Percentiles rank a stretch among this genome's conserved stretches.
Conservation (phyloP, 2,888 invertebrate genomes). For the Biston stratarius region DNA sequence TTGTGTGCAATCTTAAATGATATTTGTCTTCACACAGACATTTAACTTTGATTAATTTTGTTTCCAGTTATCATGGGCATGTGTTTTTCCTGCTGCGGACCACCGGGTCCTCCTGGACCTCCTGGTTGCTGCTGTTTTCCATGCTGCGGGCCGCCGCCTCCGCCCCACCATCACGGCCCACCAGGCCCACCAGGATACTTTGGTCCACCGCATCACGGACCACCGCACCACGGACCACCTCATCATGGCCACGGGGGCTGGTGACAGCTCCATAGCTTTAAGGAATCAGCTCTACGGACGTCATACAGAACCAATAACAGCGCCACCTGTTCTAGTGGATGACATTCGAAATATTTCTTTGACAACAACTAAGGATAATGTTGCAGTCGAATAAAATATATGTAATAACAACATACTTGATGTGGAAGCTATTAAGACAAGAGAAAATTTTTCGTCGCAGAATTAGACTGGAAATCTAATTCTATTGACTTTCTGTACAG, state of each 20-base stretch:
- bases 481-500: too few species aligned
- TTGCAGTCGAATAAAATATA: background rate
- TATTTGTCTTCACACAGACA: too few species aligned
- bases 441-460: background rate
- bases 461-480: too few species aligned
- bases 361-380: background rate
- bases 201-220: slow-evolving; percentile 41
- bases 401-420: background rate
- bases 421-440: background rate
- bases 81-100: slow-evolving; percentile 45
- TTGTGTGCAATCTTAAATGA: too few species aligned
- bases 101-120: slow-evolving; percentile 37
- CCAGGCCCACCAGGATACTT: slow-evolving; percentile 39
- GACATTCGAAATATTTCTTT: too few species aligned
- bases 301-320: background rate
- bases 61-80: slow-evolving; percentile 48
- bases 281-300: slow-evolving; percentile 10
- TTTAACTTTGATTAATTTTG: background rate
- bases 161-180: slow-evolving; percentile 34
- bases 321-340: background rate
- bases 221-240: slow-evolving; percentile 28
- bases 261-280: slow-evolving; percentile 19
- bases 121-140: slow-evolving; percentile 30
- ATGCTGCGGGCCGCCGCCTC: slow-evolving; percentile 39
- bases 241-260: slow-evolving; percentile 27